A percentile compares a stretch with the other conserved stretches of the same genome.
These are phyloP conservation scores for Boloria selene DNA, from an alignment of 2,888 invertebrate genomes.

Conservation along the genomic window DNA sequence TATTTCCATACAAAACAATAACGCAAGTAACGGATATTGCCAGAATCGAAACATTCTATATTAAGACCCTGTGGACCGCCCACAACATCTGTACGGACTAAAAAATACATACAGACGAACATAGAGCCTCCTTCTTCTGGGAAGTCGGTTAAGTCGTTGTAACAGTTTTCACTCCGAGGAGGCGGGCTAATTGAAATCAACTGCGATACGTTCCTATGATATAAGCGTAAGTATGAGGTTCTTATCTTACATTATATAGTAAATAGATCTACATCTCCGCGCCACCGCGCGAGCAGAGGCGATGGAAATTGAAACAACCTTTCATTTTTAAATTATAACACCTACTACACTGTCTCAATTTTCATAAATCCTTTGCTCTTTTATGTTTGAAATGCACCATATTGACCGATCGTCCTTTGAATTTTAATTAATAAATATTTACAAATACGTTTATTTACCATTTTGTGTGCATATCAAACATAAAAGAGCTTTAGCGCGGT, in stretches of 20 bases:
- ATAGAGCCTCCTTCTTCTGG: too few relatives aligned
- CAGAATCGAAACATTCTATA: constrained; percentile 54
- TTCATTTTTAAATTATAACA: not conserved
- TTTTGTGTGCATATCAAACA: constrained; percentile 13
- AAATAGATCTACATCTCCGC: constrained; percentile 36
- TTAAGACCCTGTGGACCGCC: constrained; percentile 76
- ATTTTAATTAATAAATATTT: not conserved
- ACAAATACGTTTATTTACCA: not conserved
- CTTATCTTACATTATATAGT: constrained; percentile 39
- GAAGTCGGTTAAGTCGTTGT: constrained; percentile 63
- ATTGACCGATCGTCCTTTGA: not conserved
- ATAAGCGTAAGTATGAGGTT: constrained; percentile 58
- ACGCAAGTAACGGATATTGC: constrained; percentile 40
- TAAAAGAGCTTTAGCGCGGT: constrained; percentile 8
- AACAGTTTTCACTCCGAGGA: constrained; percentile 41
- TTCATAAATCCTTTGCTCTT: not conserved
- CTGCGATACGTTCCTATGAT: constrained; percentile 46
- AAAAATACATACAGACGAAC: too few relatives aligned
- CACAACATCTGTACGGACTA: constrained; percentile 56
- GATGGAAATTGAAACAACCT: constrained; percentile 14
- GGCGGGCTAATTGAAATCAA: constrained; percentile 40
- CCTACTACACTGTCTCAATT: constrained; percentile 16
- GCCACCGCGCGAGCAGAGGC: not conserved
- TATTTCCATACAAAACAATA: constrained; percentile 1
- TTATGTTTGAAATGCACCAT: constrained; percentile 11